Conservation (phyloP, 2,113 vertebrate species). For the Lathamus discolor region DNA sequence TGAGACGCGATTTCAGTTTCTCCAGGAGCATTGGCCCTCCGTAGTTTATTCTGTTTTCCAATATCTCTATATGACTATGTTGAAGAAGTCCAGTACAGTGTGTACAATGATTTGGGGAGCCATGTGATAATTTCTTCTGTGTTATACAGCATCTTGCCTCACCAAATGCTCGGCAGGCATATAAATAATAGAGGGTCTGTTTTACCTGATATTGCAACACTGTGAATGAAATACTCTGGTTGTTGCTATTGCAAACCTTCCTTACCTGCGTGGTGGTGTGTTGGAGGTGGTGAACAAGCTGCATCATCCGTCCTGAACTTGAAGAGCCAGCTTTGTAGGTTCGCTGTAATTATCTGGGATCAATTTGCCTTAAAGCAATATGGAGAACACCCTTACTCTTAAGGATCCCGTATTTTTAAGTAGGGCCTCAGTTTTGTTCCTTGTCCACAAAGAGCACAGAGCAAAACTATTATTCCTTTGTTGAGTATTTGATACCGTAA, state of each 20-base stretch:
- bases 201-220: not conserved
- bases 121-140: not conserved
- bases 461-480: not conserved
- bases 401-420: not conserved
- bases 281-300: not conserved
- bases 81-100: not conserved
- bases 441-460: not conserved
- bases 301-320: not conserved
- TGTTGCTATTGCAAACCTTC: not conserved
- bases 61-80: not conserved
- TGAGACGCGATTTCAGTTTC: not conserved
- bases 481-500: not conserved
- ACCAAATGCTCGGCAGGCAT: not conserved
- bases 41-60: not conserved
- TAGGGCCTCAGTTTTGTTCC: not conserved
- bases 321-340: slow-evolving; percentile 7
- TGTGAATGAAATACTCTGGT: not conserved
- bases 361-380: not conserved
- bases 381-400: not conserved
- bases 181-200: not conserved
- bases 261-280: not conserved
- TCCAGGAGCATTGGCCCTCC: not conserved
- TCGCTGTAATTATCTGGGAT: not conserved
- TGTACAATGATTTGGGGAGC: not conserved
- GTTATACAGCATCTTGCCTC: not conserved